Conservation (phyloP, 30 jellyfish, hydroid and myxozoan genomes). For the Turritopsis dohrnii region DNA sequence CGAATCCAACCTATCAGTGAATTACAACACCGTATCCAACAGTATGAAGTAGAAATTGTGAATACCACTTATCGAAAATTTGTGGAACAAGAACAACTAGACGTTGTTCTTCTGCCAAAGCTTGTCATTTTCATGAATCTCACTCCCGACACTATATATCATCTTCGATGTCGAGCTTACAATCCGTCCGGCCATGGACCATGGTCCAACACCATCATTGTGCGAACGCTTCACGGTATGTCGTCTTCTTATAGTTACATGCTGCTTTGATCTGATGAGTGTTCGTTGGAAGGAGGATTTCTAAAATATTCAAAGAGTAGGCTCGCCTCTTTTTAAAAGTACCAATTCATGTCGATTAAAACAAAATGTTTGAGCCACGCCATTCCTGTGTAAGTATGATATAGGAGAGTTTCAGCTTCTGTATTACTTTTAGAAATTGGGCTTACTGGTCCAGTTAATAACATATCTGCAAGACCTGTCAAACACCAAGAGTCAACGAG, state of each 20-base stretch:
- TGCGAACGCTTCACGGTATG: not conserved
- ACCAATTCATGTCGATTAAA: no score
- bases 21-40: not conserved
- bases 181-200: conserved; percentile 8
- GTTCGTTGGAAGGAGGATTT: not conserved
- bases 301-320: no score
- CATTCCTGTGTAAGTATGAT: not conserved
- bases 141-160: not conserved
- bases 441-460: not conserved
- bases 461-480: not conserved
- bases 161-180: not conserved
- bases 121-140: not conserved
- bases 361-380: not conserved
- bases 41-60: not conserved
- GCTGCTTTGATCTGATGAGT: not conserved
- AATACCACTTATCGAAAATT: not conserved
- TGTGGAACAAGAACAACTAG: not conserved
- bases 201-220: not conserved
- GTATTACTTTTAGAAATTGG: not conserved
- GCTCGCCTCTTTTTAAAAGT: no score
- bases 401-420: not conserved
- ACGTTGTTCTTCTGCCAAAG: not conserved
- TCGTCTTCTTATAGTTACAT: not conserved
- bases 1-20: not conserved
- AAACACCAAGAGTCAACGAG: not conserved